Conservation (phyloP, 2,797 vertebrate species). For the Percopsis omiscomaycus region DNA sequence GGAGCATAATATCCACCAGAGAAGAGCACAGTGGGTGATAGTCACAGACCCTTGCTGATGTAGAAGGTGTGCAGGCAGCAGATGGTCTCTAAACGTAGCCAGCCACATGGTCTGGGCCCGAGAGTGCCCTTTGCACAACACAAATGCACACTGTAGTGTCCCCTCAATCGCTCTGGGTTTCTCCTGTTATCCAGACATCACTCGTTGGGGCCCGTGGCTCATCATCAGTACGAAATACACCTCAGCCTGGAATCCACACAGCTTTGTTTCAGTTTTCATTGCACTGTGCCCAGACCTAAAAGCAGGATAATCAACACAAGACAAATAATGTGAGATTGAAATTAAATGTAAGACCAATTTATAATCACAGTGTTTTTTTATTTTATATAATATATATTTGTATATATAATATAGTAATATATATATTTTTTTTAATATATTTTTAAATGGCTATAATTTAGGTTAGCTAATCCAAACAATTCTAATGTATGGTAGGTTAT, state of each 20-base stretch:
- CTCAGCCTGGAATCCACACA: slow-evolving; percentile 43
- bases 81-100: slow-evolving; percentile 71
- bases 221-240: slow-evolving; percentile 56
- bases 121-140: slow-evolving; percentile 57
- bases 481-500: too few relatives aligned
- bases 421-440: too few relatives aligned
- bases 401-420: too few relatives aligned
- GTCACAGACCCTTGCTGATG: slow-evolving; percentile 70
- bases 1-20: slow-evolving; percentile 78
- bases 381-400: too few relatives aligned
- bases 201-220: slow-evolving; percentile 50
- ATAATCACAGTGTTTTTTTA: neutral
- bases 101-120: slow-evolving; percentile 73
- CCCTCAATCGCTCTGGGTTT: slow-evolving; percentile 55
- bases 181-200: slow-evolving; percentile 67
- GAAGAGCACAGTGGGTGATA: slow-evolving; percentile 73
- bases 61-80: slow-evolving; percentile 73
- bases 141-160: slow-evolving; percentile 66
- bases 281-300: slow-evolving; percentile 60
- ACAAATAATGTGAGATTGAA: slow-evolving; percentile 2
- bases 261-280: slow-evolving; percentile 58
- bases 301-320: slow-evolving; percentile 25
- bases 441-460: too few relatives aligned
- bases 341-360: neutral
- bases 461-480: too few relatives aligned